phyloP scores from a whole-genome alignment of 2,113 vertebrate genomes.

The Ailurus styani region DNA sequence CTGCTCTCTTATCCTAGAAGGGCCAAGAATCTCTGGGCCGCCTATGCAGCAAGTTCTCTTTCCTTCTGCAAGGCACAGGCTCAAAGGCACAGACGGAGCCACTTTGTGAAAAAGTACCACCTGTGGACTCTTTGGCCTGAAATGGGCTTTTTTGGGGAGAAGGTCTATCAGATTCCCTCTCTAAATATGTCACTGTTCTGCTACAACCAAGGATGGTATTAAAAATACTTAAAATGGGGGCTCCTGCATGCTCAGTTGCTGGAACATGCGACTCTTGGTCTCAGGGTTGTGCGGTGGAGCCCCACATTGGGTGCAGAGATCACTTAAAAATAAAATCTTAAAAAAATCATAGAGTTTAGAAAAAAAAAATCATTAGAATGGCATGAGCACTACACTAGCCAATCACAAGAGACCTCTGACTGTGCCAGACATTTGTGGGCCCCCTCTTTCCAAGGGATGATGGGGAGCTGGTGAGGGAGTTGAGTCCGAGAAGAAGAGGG shows the following conservation, averaged over 20 bases:
- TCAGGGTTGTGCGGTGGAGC: neutral
- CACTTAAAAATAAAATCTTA: neutral
- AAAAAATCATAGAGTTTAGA: no score
- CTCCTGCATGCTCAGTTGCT: neutral
- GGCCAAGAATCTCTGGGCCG: neutral
- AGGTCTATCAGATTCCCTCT: neutral
- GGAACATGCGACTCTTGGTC: neutral
- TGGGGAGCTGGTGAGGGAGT: neutral
- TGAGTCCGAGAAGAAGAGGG: neutral
- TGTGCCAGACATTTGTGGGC: neutral
- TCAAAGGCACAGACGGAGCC: neutral
- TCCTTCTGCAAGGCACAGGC: neutral
- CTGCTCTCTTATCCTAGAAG: neutral
- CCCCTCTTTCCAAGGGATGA: neutral
- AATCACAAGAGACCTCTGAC: neutral
- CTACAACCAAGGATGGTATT: constrained; percentile 12
- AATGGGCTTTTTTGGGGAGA: neutral
- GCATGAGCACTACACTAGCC: neutral
- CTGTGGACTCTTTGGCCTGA: neutral
- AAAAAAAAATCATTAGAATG: neutral
- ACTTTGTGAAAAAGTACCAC: neutral
- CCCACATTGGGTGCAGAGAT: neutral
- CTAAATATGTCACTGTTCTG: neutral
- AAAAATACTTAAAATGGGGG: neutral
- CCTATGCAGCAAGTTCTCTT: neutral